phyloP scores from a whole-genome alignment of 2,888 invertebrate species.

The Drosophila lacicola region DNA sequence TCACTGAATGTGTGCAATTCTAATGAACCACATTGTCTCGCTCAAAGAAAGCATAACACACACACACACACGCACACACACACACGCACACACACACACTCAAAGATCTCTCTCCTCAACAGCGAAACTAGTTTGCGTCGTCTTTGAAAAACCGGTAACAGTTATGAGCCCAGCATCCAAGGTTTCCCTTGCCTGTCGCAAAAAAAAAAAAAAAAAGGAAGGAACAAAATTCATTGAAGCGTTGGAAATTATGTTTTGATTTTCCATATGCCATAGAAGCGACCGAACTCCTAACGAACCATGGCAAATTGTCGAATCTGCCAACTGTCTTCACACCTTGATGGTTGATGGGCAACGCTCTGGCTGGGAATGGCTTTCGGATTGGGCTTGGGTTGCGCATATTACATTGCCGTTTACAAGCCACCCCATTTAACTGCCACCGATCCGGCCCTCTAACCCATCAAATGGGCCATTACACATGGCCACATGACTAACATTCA shows the following conservation, averaged over 20 bases:
- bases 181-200: constrained; percentile 36
- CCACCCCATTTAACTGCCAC: constrained; percentile 30
- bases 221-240: constrained; percentile 56
- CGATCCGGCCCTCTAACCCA: constrained; percentile 41
- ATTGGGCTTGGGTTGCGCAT: constrained; percentile 6
- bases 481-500: constrained; percentile 27
- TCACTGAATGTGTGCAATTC: constrained; percentile 55
- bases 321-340: constrained; percentile 75
- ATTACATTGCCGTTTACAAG: constrained; percentile 64
- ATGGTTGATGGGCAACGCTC: constrained; percentile 32
- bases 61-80: neutral
- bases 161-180: constrained; percentile 37
- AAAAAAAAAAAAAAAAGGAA: neutral
- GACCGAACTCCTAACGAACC: constrained; percentile 67
- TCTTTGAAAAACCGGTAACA: constrained; percentile 69
- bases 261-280: constrained; percentile 54
- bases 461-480: constrained; percentile 53
- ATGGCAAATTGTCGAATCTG: constrained; percentile 74
- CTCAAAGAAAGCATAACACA: constrained; percentile 53
- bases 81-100: constrained; percentile 20
- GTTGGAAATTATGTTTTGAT: constrained; percentile 77
- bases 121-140: constrained; percentile 71
- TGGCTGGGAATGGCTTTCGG: constrained; percentile 1
- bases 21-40: constrained; percentile 75
- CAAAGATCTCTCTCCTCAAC: constrained; percentile 39